These are phyloP conservation scores for Epinephelus cyanopodus DNA, from an alignment of 2,113 vertebrate genomes.

Conservation along the genomic window DNA sequence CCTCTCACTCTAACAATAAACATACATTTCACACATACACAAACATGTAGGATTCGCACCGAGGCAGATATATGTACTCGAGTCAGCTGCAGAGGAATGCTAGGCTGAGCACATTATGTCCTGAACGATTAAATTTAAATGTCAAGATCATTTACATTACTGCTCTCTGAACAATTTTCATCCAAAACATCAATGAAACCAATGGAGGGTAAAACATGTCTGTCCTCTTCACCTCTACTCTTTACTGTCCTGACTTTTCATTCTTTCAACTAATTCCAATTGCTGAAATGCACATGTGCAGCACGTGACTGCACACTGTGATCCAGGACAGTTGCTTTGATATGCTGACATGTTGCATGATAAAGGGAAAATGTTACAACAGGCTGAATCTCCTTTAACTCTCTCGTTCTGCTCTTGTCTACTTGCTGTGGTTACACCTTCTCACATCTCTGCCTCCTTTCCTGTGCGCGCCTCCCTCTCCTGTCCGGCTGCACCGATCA, in stretches of 20 bases:
- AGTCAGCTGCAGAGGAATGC: slow-evolving; percentile 30
- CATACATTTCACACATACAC: slow-evolving; percentile 12
- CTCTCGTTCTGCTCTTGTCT: slow-evolving; percentile 62
- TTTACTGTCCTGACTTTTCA: slow-evolving; percentile 29
- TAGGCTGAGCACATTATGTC: not conserved
- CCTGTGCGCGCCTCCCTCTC: slow-evolving; percentile 61
- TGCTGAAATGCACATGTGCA: slow-evolving; percentile 31
- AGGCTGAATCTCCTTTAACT: slow-evolving; percentile 52
- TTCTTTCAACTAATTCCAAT: slow-evolving; percentile 28
- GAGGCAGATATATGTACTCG: not conserved
- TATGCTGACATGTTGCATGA: slow-evolving; percentile 61
- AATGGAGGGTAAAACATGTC: slow-evolving; percentile 18
- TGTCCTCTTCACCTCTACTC: slow-evolving; percentile 25
- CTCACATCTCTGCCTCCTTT: slow-evolving; percentile 65
- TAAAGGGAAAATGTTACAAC: slow-evolving; percentile 41
- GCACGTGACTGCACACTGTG: slow-evolving; percentile 30
- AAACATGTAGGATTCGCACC: not conserved
- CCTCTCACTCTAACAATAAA: slow-evolving; percentile 24
- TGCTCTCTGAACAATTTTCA: slow-evolving; percentile 14
- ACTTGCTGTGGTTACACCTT: slow-evolving; percentile 42
- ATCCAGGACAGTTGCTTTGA: slow-evolving; percentile 41
- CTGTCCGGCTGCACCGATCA: slow-evolving; percentile 75
- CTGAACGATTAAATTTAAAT: slow-evolving; percentile 16
- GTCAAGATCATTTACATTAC: slow-evolving; percentile 27
- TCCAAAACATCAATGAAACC: not conserved